phyloP scores from a whole-genome alignment of 2,113 vertebrate species.

The Chloropsis hardwickii region DNA sequence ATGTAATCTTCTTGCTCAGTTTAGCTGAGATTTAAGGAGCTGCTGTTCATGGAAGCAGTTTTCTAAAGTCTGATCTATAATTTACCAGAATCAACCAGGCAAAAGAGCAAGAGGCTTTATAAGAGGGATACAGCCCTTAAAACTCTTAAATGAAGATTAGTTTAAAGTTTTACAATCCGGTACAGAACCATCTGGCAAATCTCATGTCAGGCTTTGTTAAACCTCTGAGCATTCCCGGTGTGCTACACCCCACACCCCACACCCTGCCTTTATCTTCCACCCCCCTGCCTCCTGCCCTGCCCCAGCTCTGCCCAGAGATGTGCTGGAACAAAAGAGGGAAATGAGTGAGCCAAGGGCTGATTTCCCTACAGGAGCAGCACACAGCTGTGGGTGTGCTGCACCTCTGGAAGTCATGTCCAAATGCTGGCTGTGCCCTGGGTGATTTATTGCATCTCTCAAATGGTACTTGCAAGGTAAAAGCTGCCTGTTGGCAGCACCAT shows the following conservation, averaged over 20 bases:
- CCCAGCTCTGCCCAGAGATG: neutral
- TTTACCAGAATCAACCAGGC: slow-evolving; percentile 75
- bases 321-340: neutral
- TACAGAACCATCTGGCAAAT: slow-evolving; percentile 74
- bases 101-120: slow-evolving; percentile 76
- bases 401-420: neutral
- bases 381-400: neutral
- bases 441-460: neutral
- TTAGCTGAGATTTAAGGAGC: slow-evolving; percentile 78
- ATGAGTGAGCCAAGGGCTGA: neutral
- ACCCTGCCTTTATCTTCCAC: neutral
- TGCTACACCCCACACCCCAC: neutral
- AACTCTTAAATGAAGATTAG: slow-evolving; percentile 81
- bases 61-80: slow-evolving; percentile 76
- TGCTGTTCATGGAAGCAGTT: slow-evolving; percentile 70
- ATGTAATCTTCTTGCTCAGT: slow-evolving; percentile 80
- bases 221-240: slow-evolving; percentile 43
- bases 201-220: slow-evolving; percentile 69
- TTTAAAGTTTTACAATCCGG: slow-evolving; percentile 76
- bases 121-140: slow-evolving; percentile 74
- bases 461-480: slow-evolving; percentile 7
- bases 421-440: neutral
- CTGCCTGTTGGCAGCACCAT: neutral
- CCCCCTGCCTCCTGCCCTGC: neutral
- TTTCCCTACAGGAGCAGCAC: neutral